Evolutionary conservation across 2,113 vertebrate genomes (phyloP).

Genomic region (Takifugu flavidus): DNA sequence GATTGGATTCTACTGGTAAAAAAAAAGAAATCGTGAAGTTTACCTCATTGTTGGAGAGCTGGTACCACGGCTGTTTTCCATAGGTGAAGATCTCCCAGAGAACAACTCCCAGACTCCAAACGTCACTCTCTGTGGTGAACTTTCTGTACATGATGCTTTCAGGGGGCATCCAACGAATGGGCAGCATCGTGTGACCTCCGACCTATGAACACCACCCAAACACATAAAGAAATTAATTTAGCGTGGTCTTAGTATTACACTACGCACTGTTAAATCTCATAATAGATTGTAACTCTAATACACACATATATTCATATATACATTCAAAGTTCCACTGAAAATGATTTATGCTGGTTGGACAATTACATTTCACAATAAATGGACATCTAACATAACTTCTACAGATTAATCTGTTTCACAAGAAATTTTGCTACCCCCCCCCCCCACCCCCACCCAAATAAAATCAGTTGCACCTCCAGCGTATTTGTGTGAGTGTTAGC

Average conservation of each 20-base stretch:
- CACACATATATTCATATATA: no score
- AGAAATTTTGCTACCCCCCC: no score
- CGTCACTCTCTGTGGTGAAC: constrained; percentile 98
- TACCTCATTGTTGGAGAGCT: constrained; percentile 99
- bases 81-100: constrained; percentile 99
- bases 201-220: constrained; percentile 75
- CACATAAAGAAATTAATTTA: constrained; percentile 12
- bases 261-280: neutral
- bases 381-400: no score
- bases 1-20: no score
- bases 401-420: no score
- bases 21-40: neutral
- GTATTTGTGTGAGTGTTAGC: no score
- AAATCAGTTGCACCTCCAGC: no score
- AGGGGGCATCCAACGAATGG: constrained; percentile 99
- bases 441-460: no score
- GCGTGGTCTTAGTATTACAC: neutral
- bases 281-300: neutral
- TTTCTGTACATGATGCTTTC: constrained; percentile 99
- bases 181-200: constrained; percentile 97
- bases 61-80: constrained; percentile 99
- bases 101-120: constrained; percentile 97
- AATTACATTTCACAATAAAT: no score
- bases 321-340: no score
- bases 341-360: no score